Base-by-base conservation (phyloP, 2,113 vertebrate genomes). In the Channa argus region DNA sequence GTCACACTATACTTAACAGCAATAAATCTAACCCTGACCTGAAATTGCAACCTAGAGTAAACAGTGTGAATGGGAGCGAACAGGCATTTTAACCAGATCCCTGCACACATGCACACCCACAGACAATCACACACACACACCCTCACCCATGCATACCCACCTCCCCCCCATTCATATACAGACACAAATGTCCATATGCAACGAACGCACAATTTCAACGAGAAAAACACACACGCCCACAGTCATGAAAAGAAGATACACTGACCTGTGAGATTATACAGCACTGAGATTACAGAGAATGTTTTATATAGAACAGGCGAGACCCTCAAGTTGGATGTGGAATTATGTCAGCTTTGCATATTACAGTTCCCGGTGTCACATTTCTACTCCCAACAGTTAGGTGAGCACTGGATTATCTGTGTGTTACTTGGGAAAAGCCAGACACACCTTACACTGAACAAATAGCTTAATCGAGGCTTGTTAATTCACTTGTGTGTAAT, bases 1-100 rank as follows among this genome's bases (percentile, higher is more conserved):
- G 85, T 91, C 86, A 89, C 83, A 84, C 82, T 88, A 85, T 90
- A 92, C 82, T 91, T 91, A 89, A 87, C 80, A 84, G 88, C 90
- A 90, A 91, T 90, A 86, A 88, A 89, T 88, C 82, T 73, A 88
- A 86, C 80, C 45, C 73, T 85, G 82, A 89, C 82, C 85, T 86
- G 56, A 82, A 89, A 91, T 77, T 79, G 73, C 66, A 68, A 71
- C 74, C 58, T 36, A 58, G 56, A 75, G 77, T 85, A 90, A 88
- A 91, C 84, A 86, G 82, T 72, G 87, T 74, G 80, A 89, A 86
- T 85, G 60, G 63, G 86, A 78, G 63, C n/a, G 72, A 89, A 86
- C 88, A 76, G 87, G 67, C 74, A 80, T 69, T 88, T 88, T 87
- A 83, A 89, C 47, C 83, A 79, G 75, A 83, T 67, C 71, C 45